A percentile compares a stretch with the other conserved stretches of the same genome.
Conservation (phyloP, 2,113 vertebrate genomes). For the Emberiza fucata region DNA sequence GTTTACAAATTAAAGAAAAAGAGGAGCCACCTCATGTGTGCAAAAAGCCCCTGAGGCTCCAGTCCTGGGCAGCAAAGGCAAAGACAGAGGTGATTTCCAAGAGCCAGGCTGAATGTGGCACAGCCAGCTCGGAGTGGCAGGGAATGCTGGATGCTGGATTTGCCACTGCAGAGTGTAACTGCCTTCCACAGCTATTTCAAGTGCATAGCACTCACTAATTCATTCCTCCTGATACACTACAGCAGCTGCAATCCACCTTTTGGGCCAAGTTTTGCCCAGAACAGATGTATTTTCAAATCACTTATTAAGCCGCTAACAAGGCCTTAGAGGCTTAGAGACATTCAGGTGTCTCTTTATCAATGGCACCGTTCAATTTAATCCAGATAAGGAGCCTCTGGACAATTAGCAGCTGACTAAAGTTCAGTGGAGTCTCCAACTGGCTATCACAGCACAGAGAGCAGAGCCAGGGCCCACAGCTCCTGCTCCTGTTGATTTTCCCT, state of each 20-base stretch:
- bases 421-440: neutral
- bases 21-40: fast-evolving
- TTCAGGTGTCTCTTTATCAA: constrained; percentile 52
- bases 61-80: neutral
- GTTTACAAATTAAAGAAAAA: neutral
- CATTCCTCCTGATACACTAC: neutral
- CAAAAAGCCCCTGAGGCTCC: neutral
- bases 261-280: constrained; percentile 20
- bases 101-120: neutral
- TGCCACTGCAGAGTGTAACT: neutral
- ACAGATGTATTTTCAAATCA: constrained; percentile 53
- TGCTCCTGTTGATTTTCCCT: neutral
- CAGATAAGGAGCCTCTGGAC: constrained; percentile 18
- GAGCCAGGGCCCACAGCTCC: neutral
- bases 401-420: constrained; percentile 16
- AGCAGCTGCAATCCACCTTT: constrained; percentile 49
- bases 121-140: neutral
- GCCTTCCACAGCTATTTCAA: neutral
- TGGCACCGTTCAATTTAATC: constrained; percentile 28
- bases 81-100: neutral
- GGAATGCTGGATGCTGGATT: neutral
- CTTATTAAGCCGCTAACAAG: constrained; percentile 34
- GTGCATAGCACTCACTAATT: neutral
- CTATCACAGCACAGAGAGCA: neutral
- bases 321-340: constrained; percentile 4